Percentiles rank a stretch among this genome's conserved stretches.
Conservation (phyloP, 23 tunicate species). For the Aplidium turbinatum region DNA sequence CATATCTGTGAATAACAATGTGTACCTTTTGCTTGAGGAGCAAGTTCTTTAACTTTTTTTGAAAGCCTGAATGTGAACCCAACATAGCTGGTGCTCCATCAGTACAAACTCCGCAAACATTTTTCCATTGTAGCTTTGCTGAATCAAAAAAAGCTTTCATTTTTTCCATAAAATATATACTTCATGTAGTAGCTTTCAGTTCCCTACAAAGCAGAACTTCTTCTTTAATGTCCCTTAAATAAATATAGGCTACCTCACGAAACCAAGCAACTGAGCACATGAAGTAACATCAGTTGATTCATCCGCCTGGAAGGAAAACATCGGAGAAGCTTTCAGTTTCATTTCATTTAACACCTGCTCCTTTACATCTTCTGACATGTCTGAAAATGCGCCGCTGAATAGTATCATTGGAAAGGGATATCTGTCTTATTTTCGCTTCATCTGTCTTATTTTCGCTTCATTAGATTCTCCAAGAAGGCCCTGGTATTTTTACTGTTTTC, state of each 20-base stretch:
- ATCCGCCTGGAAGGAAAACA: conserved; percentile 47
- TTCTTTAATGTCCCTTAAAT: conserved; percentile 32
- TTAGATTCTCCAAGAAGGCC: not conserved
- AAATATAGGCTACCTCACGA: conserved; percentile 22
- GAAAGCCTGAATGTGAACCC: conserved; percentile 24
- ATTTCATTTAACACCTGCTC: conserved; percentile 10
- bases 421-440: too few relatives aligned
- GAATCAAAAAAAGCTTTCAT: conserved; percentile 14
- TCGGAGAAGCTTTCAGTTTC: conserved; percentile 40
- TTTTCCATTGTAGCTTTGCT: conserved; percentile 33
- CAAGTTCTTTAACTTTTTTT: conserved; percentile 24
- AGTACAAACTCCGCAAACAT: conserved; percentile 51
- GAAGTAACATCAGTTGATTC: conserved; percentile 35
- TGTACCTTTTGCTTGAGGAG: conserved; percentile 9
- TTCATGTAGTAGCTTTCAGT: conserved; percentile 3
- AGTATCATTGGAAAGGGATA: conserved; percentile 20
- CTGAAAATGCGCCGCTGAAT: not conserved
- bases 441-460: not conserved
- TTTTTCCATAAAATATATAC: not conserved
- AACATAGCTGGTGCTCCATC: conserved; percentile 51
- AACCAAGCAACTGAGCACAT: conserved; percentile 31
- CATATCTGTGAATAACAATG: not conserved
- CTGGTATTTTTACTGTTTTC: not conserved
- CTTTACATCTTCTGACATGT: conserved; percentile 11
- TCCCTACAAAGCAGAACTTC: conserved; percentile 28